phyloP scores from a whole-genome alignment of 1,140 invertebrate genomes.

The Rhizoglyphus robini region DNA sequence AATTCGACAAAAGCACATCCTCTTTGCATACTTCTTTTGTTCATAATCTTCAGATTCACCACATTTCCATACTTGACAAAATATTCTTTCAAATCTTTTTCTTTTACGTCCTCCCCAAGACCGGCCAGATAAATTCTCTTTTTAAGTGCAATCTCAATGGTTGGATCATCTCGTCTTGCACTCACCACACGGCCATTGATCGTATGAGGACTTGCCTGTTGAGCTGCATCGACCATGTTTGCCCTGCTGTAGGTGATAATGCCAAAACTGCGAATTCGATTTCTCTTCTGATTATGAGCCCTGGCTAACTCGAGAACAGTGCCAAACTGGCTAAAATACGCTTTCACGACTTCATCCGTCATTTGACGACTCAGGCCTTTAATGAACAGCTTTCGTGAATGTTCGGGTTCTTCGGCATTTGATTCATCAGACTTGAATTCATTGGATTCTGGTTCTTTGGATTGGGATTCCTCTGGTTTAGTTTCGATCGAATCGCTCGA shows the following conservation, averaged over 20 bases:
- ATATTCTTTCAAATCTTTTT: conserved; percentile 67
- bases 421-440: no score
- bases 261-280: conserved; percentile 77
- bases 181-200: conserved; percentile 79
- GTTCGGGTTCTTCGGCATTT: conserved; percentile 73
- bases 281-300: conserved; percentile 88
- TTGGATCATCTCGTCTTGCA: conserved; percentile 87
- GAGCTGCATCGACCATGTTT: conserved; percentile 86
- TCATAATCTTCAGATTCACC: conserved; percentile 68
- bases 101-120: conserved; percentile 70
- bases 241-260: conserved; percentile 86
- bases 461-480: no score
- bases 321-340: conserved; percentile 89
- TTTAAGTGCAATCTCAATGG: no score
- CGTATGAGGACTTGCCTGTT: conserved; percentile 64
- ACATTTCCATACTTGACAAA: conserved; percentile 66
- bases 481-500: no score
- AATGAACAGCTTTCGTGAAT: conserved; percentile 89
- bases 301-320: conserved; percentile 94
- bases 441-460: no score
- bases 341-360: conserved; percentile 75
- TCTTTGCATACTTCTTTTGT: conserved; percentile 85
- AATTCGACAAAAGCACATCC: conserved; percentile 85
- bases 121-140: conserved; percentile 90
- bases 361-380: conserved; percentile 90